phyloP scores from a whole-genome alignment of 2,113 vertebrate species.

The Toxotes chatareus region DNA sequence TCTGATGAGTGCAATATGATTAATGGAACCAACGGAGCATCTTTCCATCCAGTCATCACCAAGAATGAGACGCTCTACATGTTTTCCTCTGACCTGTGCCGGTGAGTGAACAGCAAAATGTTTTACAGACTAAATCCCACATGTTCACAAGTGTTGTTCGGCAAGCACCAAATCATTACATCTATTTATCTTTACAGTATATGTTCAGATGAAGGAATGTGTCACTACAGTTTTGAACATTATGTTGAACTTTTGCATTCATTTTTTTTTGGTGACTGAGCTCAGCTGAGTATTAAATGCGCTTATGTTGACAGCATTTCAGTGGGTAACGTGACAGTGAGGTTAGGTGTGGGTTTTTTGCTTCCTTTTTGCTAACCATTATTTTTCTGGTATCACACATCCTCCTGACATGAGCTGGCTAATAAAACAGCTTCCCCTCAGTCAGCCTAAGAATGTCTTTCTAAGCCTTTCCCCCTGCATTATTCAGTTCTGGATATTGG shows the following conservation, averaged over 20 bases:
- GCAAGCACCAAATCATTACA: not conserved
- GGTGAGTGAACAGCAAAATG: constrained; percentile 80
- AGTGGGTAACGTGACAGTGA: not conserved
- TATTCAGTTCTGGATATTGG: constrained; percentile 43
- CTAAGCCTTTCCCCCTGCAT: constrained; percentile 18
- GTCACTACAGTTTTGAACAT: no score
- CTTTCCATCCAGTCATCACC: constrained; percentile 90
- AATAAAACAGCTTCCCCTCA: constrained; percentile 2
- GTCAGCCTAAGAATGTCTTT: constrained; percentile 11
- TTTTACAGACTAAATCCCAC: not conserved
- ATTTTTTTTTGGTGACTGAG: no score
- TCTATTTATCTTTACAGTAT: not conserved
- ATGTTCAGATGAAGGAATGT: not conserved
- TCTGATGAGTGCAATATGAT: constrained; percentile 94
- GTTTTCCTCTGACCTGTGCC: constrained; percentile 96
- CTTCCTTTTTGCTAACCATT: constrained; percentile 3
- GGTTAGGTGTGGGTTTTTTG: not conserved
- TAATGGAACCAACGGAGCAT: constrained; percentile 95
- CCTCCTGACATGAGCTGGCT: not conserved
- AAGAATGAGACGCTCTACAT: constrained; percentile 91
- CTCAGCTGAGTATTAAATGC: no score
- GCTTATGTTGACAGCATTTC: not conserved
- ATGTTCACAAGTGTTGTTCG: not conserved
- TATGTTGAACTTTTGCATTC: no score
- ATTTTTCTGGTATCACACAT: constrained; percentile 10